Conservation (phyloP, 1,140 invertebrate species). For the Papilio dardanus region DNA sequence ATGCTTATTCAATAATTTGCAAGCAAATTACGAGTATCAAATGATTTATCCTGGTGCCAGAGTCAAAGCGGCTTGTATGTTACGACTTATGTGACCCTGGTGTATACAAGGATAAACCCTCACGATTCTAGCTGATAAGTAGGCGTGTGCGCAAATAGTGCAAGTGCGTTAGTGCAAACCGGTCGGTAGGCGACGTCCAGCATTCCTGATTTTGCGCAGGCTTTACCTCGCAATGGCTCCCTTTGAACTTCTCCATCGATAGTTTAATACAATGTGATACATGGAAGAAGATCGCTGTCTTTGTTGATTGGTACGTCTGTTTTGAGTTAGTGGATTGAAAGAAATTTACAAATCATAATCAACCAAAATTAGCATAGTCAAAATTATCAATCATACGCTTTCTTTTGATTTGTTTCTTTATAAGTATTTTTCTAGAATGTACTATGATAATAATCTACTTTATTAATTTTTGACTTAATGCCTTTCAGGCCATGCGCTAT, state of each 20-base stretch:
- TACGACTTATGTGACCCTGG: constrained; percentile 23
- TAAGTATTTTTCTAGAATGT: background rate
- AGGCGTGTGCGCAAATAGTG: constrained; percentile 34
- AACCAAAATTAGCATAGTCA: background rate
- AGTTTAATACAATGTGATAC: constrained; percentile 5
- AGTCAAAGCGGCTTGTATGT: constrained; percentile 10
- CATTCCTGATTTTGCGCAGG: constrained; percentile 36
- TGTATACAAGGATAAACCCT: constrained; percentile 17
- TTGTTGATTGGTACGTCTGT: background rate
- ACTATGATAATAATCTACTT: background rate
- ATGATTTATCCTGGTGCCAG: constrained; percentile 21
- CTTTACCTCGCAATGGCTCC: constrained; percentile 24
- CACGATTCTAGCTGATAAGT: constrained; percentile 27
- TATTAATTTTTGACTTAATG: constrained; percentile 19
- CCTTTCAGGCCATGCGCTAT: constrained; percentile 37
- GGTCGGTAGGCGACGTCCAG: constrained; percentile 34
- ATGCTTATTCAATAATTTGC: constrained; percentile 9
- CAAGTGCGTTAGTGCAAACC: constrained; percentile 30
- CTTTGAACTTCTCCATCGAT: constrained; percentile 32
- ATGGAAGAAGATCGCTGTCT: background rate
- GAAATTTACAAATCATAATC: background rate
- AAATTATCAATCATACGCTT: background rate
- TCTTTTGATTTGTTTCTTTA: background rate
- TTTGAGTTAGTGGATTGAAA: background rate
- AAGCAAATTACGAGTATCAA: background rate